Percentiles rank a stretch among this genome's conserved stretches.
These are phyloP conservation scores for Chrysolina oricalcia DNA, from an alignment of 2,888 invertebrate species.

Conservation along the genomic window DNA sequence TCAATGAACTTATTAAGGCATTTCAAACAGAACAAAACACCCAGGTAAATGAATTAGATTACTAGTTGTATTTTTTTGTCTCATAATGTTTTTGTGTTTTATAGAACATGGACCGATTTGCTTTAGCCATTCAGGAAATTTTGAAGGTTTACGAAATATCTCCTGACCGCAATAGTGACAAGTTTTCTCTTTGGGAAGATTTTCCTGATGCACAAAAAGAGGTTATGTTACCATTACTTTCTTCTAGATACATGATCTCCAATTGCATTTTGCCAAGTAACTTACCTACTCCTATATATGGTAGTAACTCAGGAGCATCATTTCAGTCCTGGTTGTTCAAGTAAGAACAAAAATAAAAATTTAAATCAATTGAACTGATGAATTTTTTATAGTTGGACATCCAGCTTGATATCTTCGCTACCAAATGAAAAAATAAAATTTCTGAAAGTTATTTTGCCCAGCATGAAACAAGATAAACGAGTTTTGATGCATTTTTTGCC, in stretches of 20 bases:
- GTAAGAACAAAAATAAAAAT: conserved; percentile 68
- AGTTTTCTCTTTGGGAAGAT: conserved; percentile 80
- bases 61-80: not conserved
- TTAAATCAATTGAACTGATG: not conserved
- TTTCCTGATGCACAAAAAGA: conserved; percentile 83
- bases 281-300: conserved; percentile 75
- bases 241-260: conserved; percentile 76
- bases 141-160: conserved; percentile 82
- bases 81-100: not conserved
- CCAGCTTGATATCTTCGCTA: conserved; percentile 79
- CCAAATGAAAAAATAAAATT: conserved; percentile 77
- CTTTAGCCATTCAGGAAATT: conserved; percentile 87
- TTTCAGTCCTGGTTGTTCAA: conserved; percentile 85
- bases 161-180: conserved; percentile 73
- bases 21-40: conserved; percentile 87
- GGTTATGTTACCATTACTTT: conserved; percentile 83
- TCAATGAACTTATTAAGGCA: conserved; percentile 82
- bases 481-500: conserved; percentile 84
- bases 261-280: conserved; percentile 62
- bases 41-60: conserved; percentile 70
- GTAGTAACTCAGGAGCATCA: conserved; percentile 79
- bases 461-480: conserved; percentile 82
- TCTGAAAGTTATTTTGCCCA: conserved; percentile 81
- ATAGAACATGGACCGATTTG: conserved; percentile 84
- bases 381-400: conserved; percentile 77